Percentiles rank a stretch among this genome's conserved stretches.
phyloP scores from a whole-genome alignment of 2,797 vertebrate genomes.

The Poecile montanus region DNA sequence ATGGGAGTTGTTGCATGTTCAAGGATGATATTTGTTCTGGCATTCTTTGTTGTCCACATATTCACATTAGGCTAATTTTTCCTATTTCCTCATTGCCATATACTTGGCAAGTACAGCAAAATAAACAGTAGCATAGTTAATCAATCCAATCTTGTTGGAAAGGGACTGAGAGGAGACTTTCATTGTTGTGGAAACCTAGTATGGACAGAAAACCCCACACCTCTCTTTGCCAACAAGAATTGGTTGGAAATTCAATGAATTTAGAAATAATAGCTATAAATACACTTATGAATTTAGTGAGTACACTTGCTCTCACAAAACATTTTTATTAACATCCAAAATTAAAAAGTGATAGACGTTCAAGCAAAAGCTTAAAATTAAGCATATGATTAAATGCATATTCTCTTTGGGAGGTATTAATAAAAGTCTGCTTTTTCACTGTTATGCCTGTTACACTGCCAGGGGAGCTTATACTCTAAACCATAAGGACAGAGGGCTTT shows the following conservation, averaged over 20 bases:
- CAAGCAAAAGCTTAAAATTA: background rate
- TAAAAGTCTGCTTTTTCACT: background rate
- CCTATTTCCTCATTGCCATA: slow-evolving; percentile 37
- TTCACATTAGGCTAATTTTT: slow-evolving; percentile 47
- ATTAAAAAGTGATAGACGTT: slow-evolving; percentile 10
- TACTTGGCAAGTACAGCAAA: slow-evolving; percentile 44
- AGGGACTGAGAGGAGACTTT: background rate
- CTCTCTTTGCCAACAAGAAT: background rate
- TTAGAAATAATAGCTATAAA: slow-evolving; percentile 34
- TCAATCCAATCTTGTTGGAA: slow-evolving; percentile 48
- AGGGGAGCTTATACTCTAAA: background rate
- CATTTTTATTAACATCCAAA: slow-evolving; percentile 36
- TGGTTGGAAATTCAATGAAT: background rate
- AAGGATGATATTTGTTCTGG: slow-evolving; percentile 53
- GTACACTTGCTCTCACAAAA: background rate
- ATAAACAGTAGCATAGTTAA: slow-evolving; percentile 52
- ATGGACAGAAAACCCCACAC: background rate
- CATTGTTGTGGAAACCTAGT: slow-evolving; percentile 18
- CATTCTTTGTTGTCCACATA: slow-evolving; percentile 23
- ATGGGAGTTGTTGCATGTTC: background rate
- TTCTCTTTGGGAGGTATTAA: slow-evolving; percentile 2
- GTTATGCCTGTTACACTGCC: background rate
- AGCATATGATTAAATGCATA: background rate
- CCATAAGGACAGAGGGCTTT: background rate
- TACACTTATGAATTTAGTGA: background rate